Evolutionary conservation across 1,140 invertebrate species (phyloP), one percentile per base, ranked within the genome.

Genomic region (Diuraphis noxia): DNA sequence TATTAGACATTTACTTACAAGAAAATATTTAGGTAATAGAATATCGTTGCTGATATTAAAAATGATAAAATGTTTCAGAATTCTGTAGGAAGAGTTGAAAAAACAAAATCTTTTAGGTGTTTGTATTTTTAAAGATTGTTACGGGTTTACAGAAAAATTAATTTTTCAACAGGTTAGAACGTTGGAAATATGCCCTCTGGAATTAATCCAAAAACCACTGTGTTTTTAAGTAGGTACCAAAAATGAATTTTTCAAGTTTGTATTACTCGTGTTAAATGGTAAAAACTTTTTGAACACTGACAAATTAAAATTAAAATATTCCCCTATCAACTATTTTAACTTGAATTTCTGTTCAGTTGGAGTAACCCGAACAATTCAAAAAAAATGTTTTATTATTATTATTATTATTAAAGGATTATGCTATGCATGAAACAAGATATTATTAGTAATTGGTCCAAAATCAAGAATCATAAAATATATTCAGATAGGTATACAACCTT

Each of bases 121-220:
- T 84, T 30, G 30, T 36, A 79, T 23, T 79, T 81, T 81, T 38
- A 43, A 84, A n/a, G 17, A 17, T 2, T 46, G 9, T 43, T 84
- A n/a, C 41, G 41, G 46, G 43, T 49, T 85, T 34, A 84, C 40
- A 84, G 41, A 41, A 84, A 84, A 34, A 46, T 84, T 43, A 7
- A 8, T 84, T 34, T 84, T 46, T 43, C 82, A 84, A 84, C 82
- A 84, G 82, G 82, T 84, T 46, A 84, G 30, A 86, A 21, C 46
- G 43, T 36, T 86, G 84, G 41, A 86, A 49, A 86, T 86, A 49
- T 52, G 46, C 84, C n/a, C 85, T 87, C 85, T 87, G 85, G 85
- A 87, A 87, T 52, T 38, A 87, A 52, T 46, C 85, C 85, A 87
- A 52, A 34, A 52, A 56, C 56, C 17, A 72, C 34, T 25, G 23